Evolutionary conservation across 2,113 vertebrate genomes (phyloP), one percentile per base, ranked within the genome.

Genomic region (Climacteris rufus): DNA sequence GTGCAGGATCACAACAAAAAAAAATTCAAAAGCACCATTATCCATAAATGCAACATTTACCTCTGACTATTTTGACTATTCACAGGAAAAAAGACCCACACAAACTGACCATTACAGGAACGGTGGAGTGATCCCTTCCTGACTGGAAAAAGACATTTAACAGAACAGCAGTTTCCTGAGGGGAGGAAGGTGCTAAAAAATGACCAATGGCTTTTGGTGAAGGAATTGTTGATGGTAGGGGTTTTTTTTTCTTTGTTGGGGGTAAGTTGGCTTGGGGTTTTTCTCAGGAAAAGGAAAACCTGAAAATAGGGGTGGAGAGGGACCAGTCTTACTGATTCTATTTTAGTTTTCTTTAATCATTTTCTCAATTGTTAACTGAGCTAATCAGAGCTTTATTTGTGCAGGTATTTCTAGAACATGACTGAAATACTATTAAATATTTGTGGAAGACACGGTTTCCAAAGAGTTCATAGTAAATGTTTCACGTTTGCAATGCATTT

Each of bases 171-270:
- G 16, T 52, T 90, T 84, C 60, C 28, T 10, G 57, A 13, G 3
- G 3, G 9, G 5, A 3, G 7, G 1, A 5, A 10, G 6, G 2
- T 17, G 25, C 45, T 77, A 37, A 53, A 64, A 82, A 74, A 47
- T 0, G 0, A 78, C 27, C 33, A n/a, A 10, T 1, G 5, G 21
- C 2, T 68, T 85, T 64, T 71, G 6, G 4, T 40, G 40, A 90
- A 87, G 6, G 20, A 90, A 90, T 37, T 82, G 27, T 4, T 77
- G 31, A 6, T 49, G 6, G 6, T n/a, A 53, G 19, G 22, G 2
- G 7, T 31, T 42, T 42, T 50, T 39, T 60, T 59, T 44, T 20
- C 15, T 52, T 77, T 63, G 5, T 22, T 60, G 39, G 0, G 0
- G 6, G 18, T 18, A 31, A 23, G 21, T 19, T 64, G 31, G 37